Conservation (phyloP, 2,797 vertebrate species). For the Chanos chanos region DNA sequence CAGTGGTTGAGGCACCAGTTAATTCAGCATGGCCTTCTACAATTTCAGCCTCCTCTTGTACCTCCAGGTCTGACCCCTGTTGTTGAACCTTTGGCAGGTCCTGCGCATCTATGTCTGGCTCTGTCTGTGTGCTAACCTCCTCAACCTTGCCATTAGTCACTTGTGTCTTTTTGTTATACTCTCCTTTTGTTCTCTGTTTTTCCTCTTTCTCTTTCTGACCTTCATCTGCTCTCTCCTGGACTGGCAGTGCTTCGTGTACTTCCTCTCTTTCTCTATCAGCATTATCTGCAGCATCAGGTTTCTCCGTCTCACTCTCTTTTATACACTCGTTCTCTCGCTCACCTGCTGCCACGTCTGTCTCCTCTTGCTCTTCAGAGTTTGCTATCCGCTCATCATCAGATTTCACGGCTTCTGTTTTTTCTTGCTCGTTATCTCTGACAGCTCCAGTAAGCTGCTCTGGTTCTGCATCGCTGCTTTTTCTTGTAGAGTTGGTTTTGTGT, state of each 20-base stretch:
- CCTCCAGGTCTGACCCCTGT: background rate
- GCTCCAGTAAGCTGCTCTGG: background rate
- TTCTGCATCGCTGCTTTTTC: background rate
- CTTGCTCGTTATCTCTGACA: background rate
- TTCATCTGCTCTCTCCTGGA: background rate
- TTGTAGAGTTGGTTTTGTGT: background rate
- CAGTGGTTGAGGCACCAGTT: background rate
- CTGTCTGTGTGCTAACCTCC: background rate
- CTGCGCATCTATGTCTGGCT: conserved; percentile 1
- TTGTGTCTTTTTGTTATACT: too few species aligned
- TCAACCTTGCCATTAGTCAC: background rate
- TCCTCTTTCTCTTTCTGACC: conserved; percentile 1
- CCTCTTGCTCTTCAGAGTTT: background rate
- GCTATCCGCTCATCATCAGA: background rate
- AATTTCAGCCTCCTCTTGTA: background rate
- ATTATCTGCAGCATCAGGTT: background rate
- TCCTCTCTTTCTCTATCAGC: background rate
- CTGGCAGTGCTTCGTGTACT: background rate
- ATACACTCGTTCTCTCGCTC: background rate
- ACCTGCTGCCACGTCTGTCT: background rate
- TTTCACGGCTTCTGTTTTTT: conserved; percentile 7
- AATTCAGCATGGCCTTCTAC: background rate
- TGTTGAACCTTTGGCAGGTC: background rate
- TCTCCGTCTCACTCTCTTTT: background rate
- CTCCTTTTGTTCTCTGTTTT: background rate